Evolutionary conservation across 2,888 invertebrate genomes (phyloP).

Genomic region (Boloria euphrosyne): DNA sequence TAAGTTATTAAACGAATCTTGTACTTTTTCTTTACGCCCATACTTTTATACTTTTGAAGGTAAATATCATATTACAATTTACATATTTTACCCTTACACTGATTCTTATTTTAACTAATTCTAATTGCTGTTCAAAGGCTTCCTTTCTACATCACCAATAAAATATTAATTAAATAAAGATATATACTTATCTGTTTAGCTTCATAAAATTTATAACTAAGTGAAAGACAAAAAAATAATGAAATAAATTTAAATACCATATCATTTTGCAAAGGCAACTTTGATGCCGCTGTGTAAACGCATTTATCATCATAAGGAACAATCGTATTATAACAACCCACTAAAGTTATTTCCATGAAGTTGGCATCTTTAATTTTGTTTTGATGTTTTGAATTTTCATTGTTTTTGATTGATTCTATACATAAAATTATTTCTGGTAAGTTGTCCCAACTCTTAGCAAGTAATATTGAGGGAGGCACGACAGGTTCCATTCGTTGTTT

Average conservation of each 20-base stretch:
- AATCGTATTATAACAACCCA: conserved; percentile 64
- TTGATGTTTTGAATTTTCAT: conserved; percentile 55
- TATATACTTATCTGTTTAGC: no score
- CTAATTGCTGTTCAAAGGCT: no score
- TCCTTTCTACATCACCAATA: no score
- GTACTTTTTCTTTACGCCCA: no score
- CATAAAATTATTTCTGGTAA: conserved; percentile 63
- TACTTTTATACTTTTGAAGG: no score
- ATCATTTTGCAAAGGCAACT: conserved; percentile 52
- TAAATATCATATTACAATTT: no score
- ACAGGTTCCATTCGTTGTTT: conserved; percentile 65
- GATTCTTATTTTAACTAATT: no score
- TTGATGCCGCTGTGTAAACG: conserved; percentile 60
- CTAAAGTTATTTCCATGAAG: conserved; percentile 60
- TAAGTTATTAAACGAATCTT: no score
- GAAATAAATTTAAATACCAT: conserved; percentile 47
- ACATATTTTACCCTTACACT: no score
- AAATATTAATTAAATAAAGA: no score
- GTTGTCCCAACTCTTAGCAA: conserved; percentile 67
- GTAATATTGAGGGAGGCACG: conserved; percentile 47
- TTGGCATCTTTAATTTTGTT: conserved; percentile 56
- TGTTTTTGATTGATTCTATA: conserved; percentile 50
- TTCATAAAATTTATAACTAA: no score
- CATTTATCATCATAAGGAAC: conserved; percentile 51
- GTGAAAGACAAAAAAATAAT: no score